These are phyloP conservation scores for Arctocebus calabarensis DNA, from an alignment of 2,797 vertebrate genomes.

Conservation along the genomic window DNA sequence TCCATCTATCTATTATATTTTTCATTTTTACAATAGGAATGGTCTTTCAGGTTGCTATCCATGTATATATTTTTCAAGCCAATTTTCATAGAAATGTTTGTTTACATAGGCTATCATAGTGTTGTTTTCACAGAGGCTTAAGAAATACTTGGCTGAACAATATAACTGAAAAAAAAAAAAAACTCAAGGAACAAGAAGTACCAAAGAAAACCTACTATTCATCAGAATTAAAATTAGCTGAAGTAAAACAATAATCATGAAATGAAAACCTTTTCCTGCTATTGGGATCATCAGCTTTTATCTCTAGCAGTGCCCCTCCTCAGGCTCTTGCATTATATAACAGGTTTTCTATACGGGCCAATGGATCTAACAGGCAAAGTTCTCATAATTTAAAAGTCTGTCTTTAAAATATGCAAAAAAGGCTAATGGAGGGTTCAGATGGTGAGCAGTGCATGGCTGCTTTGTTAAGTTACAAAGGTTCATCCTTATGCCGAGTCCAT, in stretches of 20 bases:
- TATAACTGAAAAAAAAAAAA: background rate
- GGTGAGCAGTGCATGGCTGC: background rate
- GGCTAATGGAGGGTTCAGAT: slow-evolving; percentile 52
- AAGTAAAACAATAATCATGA: slow-evolving; percentile 85
- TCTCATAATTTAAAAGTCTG: slow-evolving; percentile 39
- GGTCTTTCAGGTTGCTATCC: slow-evolving; percentile 30
- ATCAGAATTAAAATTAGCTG: slow-evolving; percentile 88
- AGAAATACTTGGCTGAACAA: slow-evolving; percentile 68
- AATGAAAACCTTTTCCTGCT: slow-evolving; percentile 84
- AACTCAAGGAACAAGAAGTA: slow-evolving; percentile 58
- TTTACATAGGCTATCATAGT: slow-evolving; percentile 34
- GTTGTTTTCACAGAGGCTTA: slow-evolving; percentile 56
- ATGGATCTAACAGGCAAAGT: slow-evolving; percentile 7
- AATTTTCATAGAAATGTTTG: slow-evolving; percentile 46
- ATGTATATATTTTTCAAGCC: slow-evolving; percentile 42
- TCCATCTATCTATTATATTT: background rate
- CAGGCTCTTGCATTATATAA: slow-evolving; percentile 19
- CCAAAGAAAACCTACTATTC: slow-evolving; percentile 81
- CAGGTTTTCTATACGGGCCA: background rate
- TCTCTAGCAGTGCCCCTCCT: slow-evolving; percentile 74
- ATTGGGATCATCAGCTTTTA: slow-evolving; percentile 83
- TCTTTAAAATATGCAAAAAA: slow-evolving; percentile 64
- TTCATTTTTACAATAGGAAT: slow-evolving; percentile 43
- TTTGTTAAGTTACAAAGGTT: slow-evolving; percentile 26
- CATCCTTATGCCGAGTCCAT: slow-evolving; percentile 59